These are phyloP conservation scores for Lemur catta DNA, from an alignment of 2,797 vertebrate genomes.

Conservation along the genomic window DNA sequence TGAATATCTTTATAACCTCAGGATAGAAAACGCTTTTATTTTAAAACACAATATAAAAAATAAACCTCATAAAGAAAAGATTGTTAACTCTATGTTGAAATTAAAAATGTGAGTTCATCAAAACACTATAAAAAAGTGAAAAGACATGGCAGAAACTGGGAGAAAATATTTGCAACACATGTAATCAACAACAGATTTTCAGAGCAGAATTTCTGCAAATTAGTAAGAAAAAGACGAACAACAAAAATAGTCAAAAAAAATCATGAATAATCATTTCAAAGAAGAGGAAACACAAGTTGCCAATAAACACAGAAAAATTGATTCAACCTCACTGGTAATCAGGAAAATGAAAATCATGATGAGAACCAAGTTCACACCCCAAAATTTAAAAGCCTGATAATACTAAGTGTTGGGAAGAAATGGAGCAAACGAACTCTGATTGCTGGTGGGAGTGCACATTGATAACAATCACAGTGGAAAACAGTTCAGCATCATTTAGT, in stretches of 20 bases:
- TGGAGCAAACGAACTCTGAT: neutral
- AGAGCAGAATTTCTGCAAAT: neutral
- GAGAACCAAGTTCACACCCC: neutral
- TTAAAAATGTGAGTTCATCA: neutral
- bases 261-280: neutral
- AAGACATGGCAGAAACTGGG: neutral
- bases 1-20: neutral
- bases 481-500: no score
- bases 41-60: slow-evolving; percentile 30
- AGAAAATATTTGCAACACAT: slow-evolving; percentile 12
- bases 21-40: slow-evolving; percentile 9
- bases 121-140: neutral
- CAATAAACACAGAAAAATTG: neutral
- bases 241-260: neutral
- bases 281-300: neutral
- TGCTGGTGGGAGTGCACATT: neutral
- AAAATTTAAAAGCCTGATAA: neutral
- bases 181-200: neutral
- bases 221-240: neutral
- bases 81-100: slow-evolving; percentile 1
- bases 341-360: neutral
- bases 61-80: slow-evolving; percentile 33
- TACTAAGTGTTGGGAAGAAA: neutral
- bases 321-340: neutral
- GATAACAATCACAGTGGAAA: neutral